Percentiles rank a stretch among this genome's conserved stretches.
Conservation (phyloP, 2,888 invertebrate genomes). For the Papilio elwesi region DNA sequence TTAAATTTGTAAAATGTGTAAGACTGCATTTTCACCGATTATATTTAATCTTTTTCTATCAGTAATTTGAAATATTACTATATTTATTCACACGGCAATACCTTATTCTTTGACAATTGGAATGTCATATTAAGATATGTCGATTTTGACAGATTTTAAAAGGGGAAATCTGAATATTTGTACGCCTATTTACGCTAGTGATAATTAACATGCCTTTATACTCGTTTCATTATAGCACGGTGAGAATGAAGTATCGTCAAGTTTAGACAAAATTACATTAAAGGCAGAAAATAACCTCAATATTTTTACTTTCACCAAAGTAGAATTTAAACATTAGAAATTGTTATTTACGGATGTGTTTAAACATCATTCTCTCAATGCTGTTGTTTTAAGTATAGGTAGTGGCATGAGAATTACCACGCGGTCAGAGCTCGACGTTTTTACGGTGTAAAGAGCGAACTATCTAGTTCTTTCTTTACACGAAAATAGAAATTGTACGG, state of each 20-base stretch:
- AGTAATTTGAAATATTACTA: not conserved
- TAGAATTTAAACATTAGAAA: too few species aligned
- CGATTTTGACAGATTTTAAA: constrained; percentile 38
- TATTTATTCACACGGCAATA: constrained; percentile 14
- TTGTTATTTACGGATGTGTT: too few species aligned
- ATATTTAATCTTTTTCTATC: not conserved
- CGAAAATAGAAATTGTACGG: constrained; percentile 48
- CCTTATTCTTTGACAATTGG: constrained; percentile 8
- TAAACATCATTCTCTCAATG: too few species aligned
- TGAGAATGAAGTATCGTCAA: too few species aligned
- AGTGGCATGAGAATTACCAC: constrained; percentile 58
- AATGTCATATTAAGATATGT: constrained; percentile 3
- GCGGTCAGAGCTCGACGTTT: constrained; percentile 38
- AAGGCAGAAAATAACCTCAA: not conserved
- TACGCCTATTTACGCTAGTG: constrained; percentile 65
- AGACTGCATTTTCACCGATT: not conserved
- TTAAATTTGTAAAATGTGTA: not conserved
- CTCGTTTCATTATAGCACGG: not conserved
- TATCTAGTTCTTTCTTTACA: constrained; percentile 74
- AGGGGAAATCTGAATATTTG: constrained; percentile 83
- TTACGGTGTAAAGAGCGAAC: constrained; percentile 71
- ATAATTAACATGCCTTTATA: constrained; percentile 69
- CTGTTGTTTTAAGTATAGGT: constrained; percentile 43
- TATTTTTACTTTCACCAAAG: too few species aligned
- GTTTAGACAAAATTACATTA: not conserved